These are phyloP conservation scores for Coturnix japonica DNA, from an alignment of 2,113 vertebrate species.

Conservation along the genomic window DNA sequence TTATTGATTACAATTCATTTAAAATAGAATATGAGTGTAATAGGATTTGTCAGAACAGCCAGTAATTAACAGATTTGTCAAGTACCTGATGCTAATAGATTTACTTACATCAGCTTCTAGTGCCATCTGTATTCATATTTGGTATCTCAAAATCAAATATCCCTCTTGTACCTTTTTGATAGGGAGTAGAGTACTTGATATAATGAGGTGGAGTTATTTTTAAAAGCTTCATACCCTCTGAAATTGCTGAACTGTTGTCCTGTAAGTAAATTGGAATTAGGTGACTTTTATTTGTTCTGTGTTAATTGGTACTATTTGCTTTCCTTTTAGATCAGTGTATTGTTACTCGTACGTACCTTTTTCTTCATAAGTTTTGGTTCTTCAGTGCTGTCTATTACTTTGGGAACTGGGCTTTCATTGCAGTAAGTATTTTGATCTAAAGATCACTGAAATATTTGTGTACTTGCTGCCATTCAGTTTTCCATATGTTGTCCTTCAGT, in stretches of 20 bases:
- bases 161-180: accelerated
- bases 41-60: neutral
- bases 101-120: neutral
- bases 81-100: neutral
- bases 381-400: constrained; percentile 98
- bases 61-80: neutral
- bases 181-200: neutral
- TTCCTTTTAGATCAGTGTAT: constrained; percentile 90
- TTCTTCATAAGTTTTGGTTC: constrained; percentile 99
- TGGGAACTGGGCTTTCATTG: constrained; percentile 97
- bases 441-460: neutral
- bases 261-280: neutral
- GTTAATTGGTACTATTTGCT: neutral
- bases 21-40: neutral
- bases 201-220: neutral
- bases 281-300: neutral
- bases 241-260: neutral
- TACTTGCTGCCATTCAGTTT: neutral
- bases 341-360: constrained; percentile 93
- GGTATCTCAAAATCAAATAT: neutral
- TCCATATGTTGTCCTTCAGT: neutral
- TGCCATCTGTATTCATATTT: neutral
- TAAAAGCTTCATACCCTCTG: neutral
- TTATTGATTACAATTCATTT: neutral
- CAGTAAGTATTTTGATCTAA: constrained; percentile 82